Conservation (phyloP, 2,113 vertebrate genomes). For the Anguilla japonica region DNA sequence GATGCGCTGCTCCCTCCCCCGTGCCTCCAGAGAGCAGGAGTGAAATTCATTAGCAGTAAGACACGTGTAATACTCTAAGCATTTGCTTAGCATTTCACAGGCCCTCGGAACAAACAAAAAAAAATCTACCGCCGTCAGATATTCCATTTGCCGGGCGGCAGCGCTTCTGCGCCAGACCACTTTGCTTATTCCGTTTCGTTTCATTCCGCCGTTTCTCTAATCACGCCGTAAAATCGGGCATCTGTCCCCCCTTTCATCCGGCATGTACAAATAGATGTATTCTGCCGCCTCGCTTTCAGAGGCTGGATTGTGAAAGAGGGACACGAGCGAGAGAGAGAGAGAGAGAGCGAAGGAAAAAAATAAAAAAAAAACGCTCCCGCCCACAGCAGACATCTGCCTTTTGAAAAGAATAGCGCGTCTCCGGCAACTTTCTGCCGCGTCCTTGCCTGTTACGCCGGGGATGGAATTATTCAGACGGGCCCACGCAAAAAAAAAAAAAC, state of each 20-base stretch:
- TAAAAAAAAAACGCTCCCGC: not conserved
- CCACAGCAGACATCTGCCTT: conserved; percentile 11
- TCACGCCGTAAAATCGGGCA: not conserved
- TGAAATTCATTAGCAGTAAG: not conserved
- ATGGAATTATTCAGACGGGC: not conserved
- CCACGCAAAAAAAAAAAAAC: not conserved
- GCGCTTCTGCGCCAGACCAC: conserved; percentile 2
- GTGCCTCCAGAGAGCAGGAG: no score
- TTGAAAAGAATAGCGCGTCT: not conserved
- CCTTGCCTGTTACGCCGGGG: not conserved
- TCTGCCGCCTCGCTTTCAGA: not conserved
- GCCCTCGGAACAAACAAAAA: not conserved
- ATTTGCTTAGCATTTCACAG: not conserved
- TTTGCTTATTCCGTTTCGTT: not conserved
- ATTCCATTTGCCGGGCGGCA: not conserved
- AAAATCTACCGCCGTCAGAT: not conserved
- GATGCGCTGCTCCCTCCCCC: not conserved
- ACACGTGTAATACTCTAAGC: not conserved
- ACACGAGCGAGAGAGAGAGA: not conserved
- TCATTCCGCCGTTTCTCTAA: not conserved
- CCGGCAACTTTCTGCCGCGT: not conserved
- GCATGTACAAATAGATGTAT: conserved; percentile 21
- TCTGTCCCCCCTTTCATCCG: conserved; percentile 9
- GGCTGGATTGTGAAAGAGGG: conserved; percentile 15
- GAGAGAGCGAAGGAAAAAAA: not conserved